Evolutionary conservation across 2,888 invertebrate genomes (phyloP).

Genomic region (Drosophila kambysellisi): DNA sequence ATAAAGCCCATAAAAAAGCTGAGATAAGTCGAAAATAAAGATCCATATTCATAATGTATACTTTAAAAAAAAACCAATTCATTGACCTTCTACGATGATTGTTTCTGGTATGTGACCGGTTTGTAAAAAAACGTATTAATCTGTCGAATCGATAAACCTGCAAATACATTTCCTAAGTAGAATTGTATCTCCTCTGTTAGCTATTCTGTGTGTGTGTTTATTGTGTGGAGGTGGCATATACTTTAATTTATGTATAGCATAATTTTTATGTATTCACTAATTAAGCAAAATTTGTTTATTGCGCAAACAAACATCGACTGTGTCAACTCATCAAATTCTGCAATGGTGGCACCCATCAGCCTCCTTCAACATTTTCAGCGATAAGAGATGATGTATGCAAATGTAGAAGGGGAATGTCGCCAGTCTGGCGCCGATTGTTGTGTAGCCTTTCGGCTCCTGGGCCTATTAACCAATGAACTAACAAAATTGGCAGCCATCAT

Average conservation of each 20-base stretch:
- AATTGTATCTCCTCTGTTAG: slow-evolving; percentile 6
- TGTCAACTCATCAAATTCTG: slow-evolving; percentile 16
- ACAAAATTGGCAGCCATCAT: slow-evolving; percentile 59
- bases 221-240: slow-evolving; percentile 7
- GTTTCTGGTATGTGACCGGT: neutral
- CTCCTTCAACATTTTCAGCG: neutral
- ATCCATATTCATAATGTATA: neutral
- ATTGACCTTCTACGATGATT: neutral
- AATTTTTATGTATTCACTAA: slow-evolving; percentile 38
- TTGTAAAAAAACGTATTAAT: slow-evolving; percentile 1
- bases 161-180: neutral
- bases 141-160: slow-evolving; percentile 7
- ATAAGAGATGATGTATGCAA: slow-evolving; percentile 21
- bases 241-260: slow-evolving; percentile 30
- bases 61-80: neutral
- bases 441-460: slow-evolving; percentile 20
- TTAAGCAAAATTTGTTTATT: slow-evolving; percentile 32
- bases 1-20: neutral
- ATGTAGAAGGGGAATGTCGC: slow-evolving; percentile 35
- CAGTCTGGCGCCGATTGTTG: slow-evolving; percentile 47
- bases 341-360: neutral
- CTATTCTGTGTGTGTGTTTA: neutral
- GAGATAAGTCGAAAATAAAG: neutral
- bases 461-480: slow-evolving; percentile 69
- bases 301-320: slow-evolving; percentile 25